Evolutionary conservation across 2,888 invertebrate genomes (phyloP).

Genomic region (Troides helena): DNA sequence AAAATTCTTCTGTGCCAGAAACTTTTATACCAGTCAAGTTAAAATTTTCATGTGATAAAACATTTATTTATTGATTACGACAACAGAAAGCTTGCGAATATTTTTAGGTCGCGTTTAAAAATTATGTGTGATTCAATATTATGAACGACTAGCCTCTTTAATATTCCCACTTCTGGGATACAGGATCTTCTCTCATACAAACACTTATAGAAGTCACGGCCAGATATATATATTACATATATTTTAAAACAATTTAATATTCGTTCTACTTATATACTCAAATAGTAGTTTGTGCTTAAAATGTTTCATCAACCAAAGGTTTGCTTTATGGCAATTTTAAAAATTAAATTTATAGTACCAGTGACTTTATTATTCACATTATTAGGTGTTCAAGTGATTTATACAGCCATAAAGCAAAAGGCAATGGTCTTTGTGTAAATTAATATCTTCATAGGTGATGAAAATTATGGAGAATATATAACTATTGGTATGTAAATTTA

Average conservation of each 20-base stretch:
- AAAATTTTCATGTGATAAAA: too few species aligned
- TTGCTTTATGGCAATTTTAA: slow-evolving; percentile 18
- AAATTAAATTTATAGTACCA: slow-evolving; percentile 22
- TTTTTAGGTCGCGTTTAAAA: too few species aligned
- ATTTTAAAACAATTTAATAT: neutral
- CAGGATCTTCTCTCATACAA: too few species aligned
- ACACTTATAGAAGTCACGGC: too few species aligned
- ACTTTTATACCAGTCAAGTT: too few species aligned
- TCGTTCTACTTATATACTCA: slow-evolving; percentile 30
- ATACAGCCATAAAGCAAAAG: slow-evolving; percentile 12
- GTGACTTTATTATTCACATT: slow-evolving; percentile 27
- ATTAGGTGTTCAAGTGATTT: slow-evolving; percentile 23
- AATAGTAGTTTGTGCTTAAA: slow-evolving; percentile 36
- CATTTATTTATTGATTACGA: too few species aligned
- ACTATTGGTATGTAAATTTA: neutral
- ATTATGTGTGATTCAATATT: too few species aligned
- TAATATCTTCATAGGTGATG: slow-evolving; percentile 10
- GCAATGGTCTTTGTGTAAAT: slow-evolving; percentile 10
- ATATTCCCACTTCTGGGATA: too few species aligned
- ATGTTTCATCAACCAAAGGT: slow-evolving; percentile 29
- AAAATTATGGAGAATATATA: neutral
- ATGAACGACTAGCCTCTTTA: too few species aligned
- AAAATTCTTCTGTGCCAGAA: too few species aligned
- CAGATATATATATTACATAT: neutral
- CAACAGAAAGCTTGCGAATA: too few species aligned